phyloP scores from a whole-genome alignment of 2,113 vertebrate genomes.

The Calonectris borealis region DNA sequence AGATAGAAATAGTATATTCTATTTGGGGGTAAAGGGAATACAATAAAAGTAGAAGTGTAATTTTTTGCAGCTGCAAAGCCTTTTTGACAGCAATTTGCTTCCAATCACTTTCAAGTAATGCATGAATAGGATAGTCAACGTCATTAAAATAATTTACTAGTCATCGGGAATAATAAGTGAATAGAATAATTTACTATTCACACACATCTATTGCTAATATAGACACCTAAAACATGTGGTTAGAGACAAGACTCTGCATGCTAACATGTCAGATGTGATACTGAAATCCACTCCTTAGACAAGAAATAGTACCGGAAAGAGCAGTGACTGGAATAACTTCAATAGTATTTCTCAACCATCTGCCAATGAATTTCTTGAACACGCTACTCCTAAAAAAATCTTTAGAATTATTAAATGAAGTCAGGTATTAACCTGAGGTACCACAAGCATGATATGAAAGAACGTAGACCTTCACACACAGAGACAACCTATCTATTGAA shows the following conservation, averaged over 20 bases:
- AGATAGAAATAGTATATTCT: not conserved
- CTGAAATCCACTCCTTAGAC: not conserved
- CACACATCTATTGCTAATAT: not conserved
- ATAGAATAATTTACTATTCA: not conserved
- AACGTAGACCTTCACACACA: not conserved
- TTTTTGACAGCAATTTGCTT: slow-evolving; percentile 10
- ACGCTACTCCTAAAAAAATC: not conserved
- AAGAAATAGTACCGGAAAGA: not conserved
- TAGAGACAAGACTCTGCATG: not conserved
- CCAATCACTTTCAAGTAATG: slow-evolving; percentile 2
- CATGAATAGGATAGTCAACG: not conserved
- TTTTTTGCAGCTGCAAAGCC: slow-evolving; percentile 44
- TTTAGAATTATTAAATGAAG: not conserved
- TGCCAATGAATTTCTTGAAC: not conserved
- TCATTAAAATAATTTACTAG: slow-evolving; percentile 37
- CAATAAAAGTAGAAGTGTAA: not conserved
- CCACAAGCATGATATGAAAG: not conserved
- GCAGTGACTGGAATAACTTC: not conserved
- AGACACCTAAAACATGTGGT: not conserved
- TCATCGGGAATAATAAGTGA: slow-evolving; percentile 19
- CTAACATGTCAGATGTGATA: not conserved
- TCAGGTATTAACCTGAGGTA: not conserved
- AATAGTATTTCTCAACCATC: not conserved
- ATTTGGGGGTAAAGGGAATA: not conserved
- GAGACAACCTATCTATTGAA: not conserved